phyloP scores from a whole-genome alignment of 2,113 vertebrate species.

The Ceyx melanurus region DNA sequence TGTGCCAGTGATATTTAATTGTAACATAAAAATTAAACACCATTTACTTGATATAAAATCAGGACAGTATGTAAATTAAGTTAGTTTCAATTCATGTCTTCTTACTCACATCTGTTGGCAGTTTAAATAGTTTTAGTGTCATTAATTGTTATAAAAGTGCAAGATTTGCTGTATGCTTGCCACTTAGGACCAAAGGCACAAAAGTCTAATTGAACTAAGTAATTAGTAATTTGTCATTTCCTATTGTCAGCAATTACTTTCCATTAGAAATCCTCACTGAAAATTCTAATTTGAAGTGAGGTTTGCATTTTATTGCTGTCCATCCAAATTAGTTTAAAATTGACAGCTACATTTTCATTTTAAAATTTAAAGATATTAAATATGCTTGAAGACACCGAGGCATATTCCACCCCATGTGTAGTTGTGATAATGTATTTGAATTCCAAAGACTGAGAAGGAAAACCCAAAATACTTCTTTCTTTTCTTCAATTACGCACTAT shows the following conservation, averaged over 20 bases:
- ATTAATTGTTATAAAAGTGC: constrained; percentile 90
- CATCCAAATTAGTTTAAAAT: constrained; percentile 88
- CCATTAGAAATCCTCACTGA: constrained; percentile 86
- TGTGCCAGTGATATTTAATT: constrained; percentile 77
- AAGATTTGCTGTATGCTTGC: constrained; percentile 87
- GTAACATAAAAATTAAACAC: constrained; percentile 83
- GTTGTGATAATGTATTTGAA: neutral
- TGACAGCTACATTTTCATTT: constrained; percentile 86
- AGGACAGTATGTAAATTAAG: constrained; percentile 84
- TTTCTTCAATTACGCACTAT: neutral
- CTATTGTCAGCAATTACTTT: constrained; percentile 91
- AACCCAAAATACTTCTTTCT: neutral
- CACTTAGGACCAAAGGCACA: constrained; percentile 88
- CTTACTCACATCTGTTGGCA: constrained; percentile 87
- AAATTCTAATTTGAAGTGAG: constrained; percentile 88
- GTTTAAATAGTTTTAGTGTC: constrained; percentile 88
- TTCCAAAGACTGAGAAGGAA: neutral
- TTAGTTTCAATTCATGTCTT: constrained; percentile 83
- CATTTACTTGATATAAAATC: constrained; percentile 80
- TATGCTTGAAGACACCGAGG: constrained; percentile 68
- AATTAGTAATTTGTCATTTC: constrained; percentile 91
- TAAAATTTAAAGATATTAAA: constrained; percentile 77
- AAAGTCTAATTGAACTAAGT: constrained; percentile 91
- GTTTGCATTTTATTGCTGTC: constrained; percentile 86
- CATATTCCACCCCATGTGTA: neutral